Evolutionary conservation across 2,113 vertebrate species (phyloP).

Genomic region (Oryzias curvinotus): DNA sequence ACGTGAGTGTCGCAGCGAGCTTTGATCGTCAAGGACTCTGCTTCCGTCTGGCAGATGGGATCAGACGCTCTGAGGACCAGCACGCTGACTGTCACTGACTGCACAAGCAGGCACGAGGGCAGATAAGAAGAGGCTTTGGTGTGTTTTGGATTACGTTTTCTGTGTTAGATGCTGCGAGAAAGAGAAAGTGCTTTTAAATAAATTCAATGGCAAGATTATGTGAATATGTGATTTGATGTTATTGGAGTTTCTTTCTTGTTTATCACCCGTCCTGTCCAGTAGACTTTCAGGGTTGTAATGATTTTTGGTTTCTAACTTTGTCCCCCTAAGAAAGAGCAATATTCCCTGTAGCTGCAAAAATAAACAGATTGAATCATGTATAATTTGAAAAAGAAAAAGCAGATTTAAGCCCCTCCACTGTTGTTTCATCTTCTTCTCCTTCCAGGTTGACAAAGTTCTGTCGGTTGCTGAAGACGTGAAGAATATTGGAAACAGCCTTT

Average conservation of each 20-base stretch:
- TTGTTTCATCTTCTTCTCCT: not conserved
- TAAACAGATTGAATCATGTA: not conserved
- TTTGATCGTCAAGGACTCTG: conserved; percentile 28
- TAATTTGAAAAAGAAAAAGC: not conserved
- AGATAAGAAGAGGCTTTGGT: not conserved
- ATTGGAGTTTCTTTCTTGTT: not conserved
- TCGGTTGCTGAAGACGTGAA: conserved; percentile 90
- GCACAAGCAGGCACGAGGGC: conserved; percentile 13
- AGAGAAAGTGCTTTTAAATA: not conserved
- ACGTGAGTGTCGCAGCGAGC: conserved; percentile 76
- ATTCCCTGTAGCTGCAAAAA: not conserved
- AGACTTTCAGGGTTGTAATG: not conserved
- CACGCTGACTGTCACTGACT: conserved; percentile 1
- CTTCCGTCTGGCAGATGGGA: conserved; percentile 10
- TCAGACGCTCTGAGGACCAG: not conserved
- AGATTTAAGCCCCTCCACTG: not conserved
- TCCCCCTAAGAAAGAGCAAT: not conserved
- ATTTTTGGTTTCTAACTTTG: not conserved
- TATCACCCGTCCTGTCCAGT: not conserved
- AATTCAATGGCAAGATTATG: not conserved
- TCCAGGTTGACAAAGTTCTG: conserved; percentile 86
- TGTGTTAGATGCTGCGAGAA: not conserved
- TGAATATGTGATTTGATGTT: not conserved
- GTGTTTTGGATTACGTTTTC: conserved; percentile 3
- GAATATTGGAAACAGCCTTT: conserved; percentile 92